Conservation (phyloP, 2,113 vertebrate species). For the Diphyllodes magnificus region DNA sequence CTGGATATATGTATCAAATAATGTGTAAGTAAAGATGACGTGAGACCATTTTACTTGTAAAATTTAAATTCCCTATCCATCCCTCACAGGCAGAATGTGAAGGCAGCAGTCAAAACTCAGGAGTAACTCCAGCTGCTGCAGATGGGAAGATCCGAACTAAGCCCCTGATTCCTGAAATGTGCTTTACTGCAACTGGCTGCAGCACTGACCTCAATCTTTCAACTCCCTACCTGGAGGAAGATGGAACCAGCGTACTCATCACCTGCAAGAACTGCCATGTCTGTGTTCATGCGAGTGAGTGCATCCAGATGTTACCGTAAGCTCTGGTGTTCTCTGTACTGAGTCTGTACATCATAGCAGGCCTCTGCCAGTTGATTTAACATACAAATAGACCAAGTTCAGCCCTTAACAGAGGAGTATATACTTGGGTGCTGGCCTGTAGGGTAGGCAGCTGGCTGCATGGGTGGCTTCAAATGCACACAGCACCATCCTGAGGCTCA, state of each 20-base stretch:
- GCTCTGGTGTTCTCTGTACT: not conserved
- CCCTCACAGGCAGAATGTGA: constrained; percentile 78
- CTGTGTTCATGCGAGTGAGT: constrained; percentile 94
- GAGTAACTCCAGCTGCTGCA: not conserved
- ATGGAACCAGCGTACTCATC: constrained; percentile 88
- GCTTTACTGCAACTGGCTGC: constrained; percentile 85
- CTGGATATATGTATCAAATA: not conserved
- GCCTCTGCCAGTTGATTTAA: not conserved
- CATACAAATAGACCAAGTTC: not conserved
- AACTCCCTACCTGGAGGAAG: constrained; percentile 85
- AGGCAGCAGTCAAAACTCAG: constrained; percentile 55
- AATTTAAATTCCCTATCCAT: not conserved
- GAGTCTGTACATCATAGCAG: not conserved
- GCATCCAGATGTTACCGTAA: not conserved
- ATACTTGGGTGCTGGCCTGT: not conserved
- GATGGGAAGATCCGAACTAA: constrained; percentile 80
- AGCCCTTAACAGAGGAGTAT: not conserved
- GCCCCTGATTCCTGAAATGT: constrained; percentile 97
- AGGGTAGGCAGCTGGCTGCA: not conserved
- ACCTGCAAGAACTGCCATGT: constrained; percentile 90
- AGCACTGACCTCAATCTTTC: constrained; percentile 85
- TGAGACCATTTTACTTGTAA: not conserved
- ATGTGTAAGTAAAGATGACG: not conserved
- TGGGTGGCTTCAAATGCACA: not conserved
- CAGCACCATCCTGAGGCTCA: fast-evolving